Conservation (phyloP, 2,113 vertebrate genomes). For the Zapornia atra region DNA sequence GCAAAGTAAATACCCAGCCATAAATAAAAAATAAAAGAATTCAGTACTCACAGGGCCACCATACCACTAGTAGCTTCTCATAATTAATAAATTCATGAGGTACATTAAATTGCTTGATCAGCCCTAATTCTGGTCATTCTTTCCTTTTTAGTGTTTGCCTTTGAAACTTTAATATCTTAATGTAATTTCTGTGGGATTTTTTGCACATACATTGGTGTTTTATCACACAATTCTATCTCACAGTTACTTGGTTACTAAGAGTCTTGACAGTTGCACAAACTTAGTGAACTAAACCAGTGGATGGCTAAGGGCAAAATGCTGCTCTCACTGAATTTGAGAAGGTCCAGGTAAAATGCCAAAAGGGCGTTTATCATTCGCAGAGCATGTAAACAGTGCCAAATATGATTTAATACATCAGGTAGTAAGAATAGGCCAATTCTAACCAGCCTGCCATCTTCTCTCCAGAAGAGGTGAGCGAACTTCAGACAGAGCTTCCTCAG, state of each 20-base stretch:
- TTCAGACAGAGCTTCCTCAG: background rate
- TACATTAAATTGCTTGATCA: background rate
- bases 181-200: background rate
- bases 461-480: background rate
- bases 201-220: background rate
- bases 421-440: background rate
- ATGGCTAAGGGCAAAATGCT: background rate
- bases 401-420: background rate
- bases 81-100: background rate
- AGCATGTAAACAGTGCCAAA: background rate
- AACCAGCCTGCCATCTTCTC: background rate
- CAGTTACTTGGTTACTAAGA: background rate
- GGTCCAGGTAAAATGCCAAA: background rate
- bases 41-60: background rate
- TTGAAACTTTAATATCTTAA: background rate
- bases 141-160: background rate
- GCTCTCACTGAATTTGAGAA: background rate
- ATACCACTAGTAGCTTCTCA: background rate
- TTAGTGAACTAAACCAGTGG: background rate
- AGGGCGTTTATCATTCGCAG: background rate
- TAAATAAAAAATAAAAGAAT: background rate
- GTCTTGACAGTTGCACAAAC: background rate
- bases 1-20: background rate
- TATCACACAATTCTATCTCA: background rate
- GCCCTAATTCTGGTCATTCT: background rate